Evolutionary conservation across 2,113 vertebrate genomes (phyloP).

Genomic region (Alces alces): DNA sequence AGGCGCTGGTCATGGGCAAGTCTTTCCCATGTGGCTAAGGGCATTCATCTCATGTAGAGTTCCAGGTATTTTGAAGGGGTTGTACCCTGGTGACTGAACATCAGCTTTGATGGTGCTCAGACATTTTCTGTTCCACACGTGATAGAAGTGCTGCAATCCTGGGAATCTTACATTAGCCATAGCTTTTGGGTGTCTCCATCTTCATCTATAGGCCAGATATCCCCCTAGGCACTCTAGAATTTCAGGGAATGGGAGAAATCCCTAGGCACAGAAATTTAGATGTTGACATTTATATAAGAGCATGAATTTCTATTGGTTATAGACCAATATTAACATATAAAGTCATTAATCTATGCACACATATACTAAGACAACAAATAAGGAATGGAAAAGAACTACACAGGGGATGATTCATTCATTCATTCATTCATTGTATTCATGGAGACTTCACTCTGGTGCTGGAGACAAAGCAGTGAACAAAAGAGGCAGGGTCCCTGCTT

Average conservation of each 20-base stretch:
- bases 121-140: neutral
- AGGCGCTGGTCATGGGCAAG: neutral
- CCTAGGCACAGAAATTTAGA: neutral
- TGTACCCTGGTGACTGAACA: neutral
- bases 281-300: neutral
- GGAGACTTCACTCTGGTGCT: neutral
- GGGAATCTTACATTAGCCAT: neutral
- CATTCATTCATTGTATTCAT: neutral
- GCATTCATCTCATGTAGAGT: neutral
- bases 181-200: neutral
- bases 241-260: neutral
- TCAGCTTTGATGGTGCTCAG: neutral
- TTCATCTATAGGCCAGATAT: neutral
- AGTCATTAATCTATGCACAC: neutral
- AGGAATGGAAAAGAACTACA: neutral
- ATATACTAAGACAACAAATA: neutral
- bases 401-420: neutral
- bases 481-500: neutral
- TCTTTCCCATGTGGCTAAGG: neutral
- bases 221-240: neutral
- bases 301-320: neutral
- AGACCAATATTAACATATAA: neutral
- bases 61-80: neutral
- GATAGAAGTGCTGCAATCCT: neutral
- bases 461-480: neutral